phyloP scores from a whole-genome alignment of 2,888 invertebrate genomes.

The Thymelicus acteon region DNA sequence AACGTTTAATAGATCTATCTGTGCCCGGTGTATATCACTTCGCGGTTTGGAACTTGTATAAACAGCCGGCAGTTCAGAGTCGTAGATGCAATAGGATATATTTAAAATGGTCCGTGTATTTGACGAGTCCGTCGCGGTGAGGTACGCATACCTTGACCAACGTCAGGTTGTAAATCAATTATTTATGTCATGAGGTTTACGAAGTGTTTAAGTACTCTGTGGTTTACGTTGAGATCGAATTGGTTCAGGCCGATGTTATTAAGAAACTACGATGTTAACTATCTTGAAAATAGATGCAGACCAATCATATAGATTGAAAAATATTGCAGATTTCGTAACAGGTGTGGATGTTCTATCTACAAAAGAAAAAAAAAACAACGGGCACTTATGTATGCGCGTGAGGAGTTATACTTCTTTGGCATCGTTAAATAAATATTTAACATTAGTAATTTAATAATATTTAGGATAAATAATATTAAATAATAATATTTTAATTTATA shows the following conservation, averaged over 20 bases:
- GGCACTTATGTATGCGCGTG: no score
- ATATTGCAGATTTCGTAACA: no score
- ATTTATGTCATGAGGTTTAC: neutral
- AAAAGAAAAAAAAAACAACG: no score
- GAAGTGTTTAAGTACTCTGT: no score
- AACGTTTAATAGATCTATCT: neutral
- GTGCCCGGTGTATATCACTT: constrained; percentile 26
- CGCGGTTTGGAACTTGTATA: constrained; percentile 4
- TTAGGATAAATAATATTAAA: no score
- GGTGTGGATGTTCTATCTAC: no score
- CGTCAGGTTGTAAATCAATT: neutral
- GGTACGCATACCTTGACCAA: constrained; percentile 5
- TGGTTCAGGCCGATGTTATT: neutral
- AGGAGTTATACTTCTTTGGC: no score
- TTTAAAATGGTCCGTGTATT: constrained; percentile 14
- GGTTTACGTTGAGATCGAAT: neutral
- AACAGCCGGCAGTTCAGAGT: neutral
- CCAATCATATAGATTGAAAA: no score
- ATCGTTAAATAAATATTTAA: no score
- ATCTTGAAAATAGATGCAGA: no score
- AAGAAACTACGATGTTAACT: neutral
- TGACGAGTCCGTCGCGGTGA: neutral
- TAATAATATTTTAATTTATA: no score
- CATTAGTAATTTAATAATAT: no score
- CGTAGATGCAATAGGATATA: constrained; percentile 16